Evolutionary conservation across 2,888 invertebrate species (phyloP).

Genomic region (Hipparchia semele): DNA sequence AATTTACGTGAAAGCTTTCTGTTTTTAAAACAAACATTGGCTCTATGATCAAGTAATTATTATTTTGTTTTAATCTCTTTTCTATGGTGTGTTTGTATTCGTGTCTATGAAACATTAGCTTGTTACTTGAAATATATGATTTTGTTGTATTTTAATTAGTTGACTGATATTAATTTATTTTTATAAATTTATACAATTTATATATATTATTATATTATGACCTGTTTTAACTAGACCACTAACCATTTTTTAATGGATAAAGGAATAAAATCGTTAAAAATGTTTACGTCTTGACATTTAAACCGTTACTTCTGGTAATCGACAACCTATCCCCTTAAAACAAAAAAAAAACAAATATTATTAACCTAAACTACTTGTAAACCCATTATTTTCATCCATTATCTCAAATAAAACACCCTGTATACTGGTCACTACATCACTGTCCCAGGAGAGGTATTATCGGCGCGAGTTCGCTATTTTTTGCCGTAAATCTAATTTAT

Average conservation of each 20-base stretch:
- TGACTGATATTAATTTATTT: no score
- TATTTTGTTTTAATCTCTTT: conserved; percentile 16
- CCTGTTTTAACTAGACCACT: no score
- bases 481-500: conserved; percentile 82
- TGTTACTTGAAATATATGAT: background rate
- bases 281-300: no score
- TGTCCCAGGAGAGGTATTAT: conserved; percentile 71
- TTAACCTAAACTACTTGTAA: background rate
- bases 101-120: background rate
- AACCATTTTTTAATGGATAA: no score
- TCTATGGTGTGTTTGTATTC: background rate
- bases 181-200: no score
- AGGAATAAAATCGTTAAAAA: no score
- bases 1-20: conserved; percentile 26
- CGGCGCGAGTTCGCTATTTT: conserved; percentile 70
- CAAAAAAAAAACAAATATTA: background rate
- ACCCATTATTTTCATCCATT: background rate
- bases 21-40: conserved; percentile 29
- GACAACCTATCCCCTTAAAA: no score
- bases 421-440: conserved; percentile 55
- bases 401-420: conserved; percentile 50
- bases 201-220: no score
- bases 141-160: background rate
- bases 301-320: no score
- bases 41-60: conserved; percentile 24